Evolutionary conservation across 2,113 vertebrate species (phyloP).

Genomic region (Mohoua ochrocephala): DNA sequence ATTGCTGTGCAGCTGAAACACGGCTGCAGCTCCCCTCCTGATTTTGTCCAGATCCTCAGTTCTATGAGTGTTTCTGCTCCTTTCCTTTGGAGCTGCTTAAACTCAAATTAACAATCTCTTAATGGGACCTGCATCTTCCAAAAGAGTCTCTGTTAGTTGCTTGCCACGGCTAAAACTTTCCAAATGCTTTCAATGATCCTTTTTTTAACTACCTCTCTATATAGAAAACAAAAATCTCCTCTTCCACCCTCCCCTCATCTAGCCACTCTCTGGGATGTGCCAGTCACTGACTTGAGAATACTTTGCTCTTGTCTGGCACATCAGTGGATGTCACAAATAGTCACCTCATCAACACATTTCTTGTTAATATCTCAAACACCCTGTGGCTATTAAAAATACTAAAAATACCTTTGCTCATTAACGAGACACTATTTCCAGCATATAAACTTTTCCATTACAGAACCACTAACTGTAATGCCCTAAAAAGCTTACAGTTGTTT

Average conservation of each 20-base stretch:
- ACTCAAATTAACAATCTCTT: neutral
- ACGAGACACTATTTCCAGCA: neutral
- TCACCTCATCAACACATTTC: neutral
- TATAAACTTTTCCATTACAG: neutral
- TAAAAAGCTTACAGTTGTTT: neutral
- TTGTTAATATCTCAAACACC: neutral
- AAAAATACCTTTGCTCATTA: slow-evolving; percentile 8
- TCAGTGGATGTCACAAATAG: neutral
- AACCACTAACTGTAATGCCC: neutral
- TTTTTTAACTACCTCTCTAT: neutral
- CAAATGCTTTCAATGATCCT: neutral
- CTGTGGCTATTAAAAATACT: neutral
- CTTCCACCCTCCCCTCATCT: neutral
- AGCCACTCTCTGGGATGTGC: neutral
- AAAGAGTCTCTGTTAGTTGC: neutral
- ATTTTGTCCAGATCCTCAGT: neutral
- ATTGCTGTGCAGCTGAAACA: neutral
- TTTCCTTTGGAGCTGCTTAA: neutral
- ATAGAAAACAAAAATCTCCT: neutral
- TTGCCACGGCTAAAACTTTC: neutral
- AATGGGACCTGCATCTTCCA: neutral
- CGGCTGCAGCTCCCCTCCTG: neutral
- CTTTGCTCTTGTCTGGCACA: neutral
- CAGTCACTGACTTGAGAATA: neutral
- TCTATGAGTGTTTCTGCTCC: neutral